phyloP scores from a whole-genome alignment of 2,113 vertebrate species.

The Nyctereutes procyonoides region DNA sequence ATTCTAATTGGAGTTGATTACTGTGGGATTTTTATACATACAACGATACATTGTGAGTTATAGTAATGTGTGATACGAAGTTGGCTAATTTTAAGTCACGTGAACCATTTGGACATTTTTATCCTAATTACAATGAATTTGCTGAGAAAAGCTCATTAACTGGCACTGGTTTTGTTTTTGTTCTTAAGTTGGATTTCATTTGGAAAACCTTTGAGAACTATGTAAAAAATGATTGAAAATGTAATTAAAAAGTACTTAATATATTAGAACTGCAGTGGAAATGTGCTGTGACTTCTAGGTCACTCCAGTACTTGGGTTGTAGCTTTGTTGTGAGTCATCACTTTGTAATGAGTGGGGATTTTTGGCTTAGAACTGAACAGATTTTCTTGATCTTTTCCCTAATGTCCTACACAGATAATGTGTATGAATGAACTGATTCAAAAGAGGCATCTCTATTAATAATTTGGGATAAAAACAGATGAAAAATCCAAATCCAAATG shows the following conservation, averaged over 20 bases:
- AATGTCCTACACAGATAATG: background rate
- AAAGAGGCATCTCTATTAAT: background rate
- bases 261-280: background rate
- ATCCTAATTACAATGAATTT: background rate
- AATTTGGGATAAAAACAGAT: background rate
- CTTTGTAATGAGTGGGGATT: background rate
- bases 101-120: constrained; percentile 25
- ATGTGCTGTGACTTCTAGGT: background rate
- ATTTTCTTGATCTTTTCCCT: background rate
- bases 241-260: background rate
- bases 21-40: constrained; percentile 18
- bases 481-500: constrained; percentile 35
- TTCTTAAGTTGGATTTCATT: constrained; percentile 22
- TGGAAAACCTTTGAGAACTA: background rate
- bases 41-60: background rate
- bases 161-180: background rate
- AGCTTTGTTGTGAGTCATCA: background rate
- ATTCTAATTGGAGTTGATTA: constrained; percentile 60
- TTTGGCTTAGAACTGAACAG: background rate
- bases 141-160: constrained; percentile 13
- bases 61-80: background rate
- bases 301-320: background rate
- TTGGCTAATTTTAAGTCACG: constrained; percentile 26
- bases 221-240: background rate
- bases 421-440: background rate